phyloP scores from a whole-genome alignment of 2,797 vertebrate species.

The Myiotriccus ornatus region DNA sequence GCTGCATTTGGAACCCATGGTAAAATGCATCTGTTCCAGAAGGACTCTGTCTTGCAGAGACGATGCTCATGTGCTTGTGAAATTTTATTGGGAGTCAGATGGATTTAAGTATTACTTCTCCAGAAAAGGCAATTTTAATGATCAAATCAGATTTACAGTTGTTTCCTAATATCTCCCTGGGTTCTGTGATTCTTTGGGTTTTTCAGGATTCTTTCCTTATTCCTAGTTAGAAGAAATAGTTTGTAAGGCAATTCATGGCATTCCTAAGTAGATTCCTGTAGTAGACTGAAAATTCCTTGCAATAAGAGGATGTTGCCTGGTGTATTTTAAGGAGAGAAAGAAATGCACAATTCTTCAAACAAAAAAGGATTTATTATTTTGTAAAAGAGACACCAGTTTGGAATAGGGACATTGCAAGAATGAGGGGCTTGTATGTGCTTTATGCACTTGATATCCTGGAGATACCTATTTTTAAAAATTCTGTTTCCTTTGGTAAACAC shows the following conservation, averaged over 20 bases:
- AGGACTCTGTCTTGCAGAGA: not conserved
- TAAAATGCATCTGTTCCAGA: not conserved
- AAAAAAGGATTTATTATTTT: not conserved
- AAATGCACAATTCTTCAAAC: not conserved
- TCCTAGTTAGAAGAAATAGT: not conserved
- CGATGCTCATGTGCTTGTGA: not conserved
- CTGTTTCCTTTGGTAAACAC: slow-evolving; percentile 46
- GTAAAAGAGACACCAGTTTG: not conserved
- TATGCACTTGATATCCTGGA: not conserved
- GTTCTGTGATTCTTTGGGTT: not conserved
- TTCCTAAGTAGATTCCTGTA: not conserved
- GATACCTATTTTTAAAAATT: slow-evolving; percentile 15
- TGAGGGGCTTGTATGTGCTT: not conserved
- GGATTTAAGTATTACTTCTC: not conserved
- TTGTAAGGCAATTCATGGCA: not conserved
- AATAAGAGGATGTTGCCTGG: not conserved
- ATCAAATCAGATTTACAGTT: not conserved
- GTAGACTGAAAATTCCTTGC: not conserved
- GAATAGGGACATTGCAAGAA: not conserved
- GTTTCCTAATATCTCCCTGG: not conserved
- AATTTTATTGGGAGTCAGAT: not conserved
- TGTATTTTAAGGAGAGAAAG: not conserved
- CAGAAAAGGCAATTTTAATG: not conserved
- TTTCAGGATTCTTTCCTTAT: not conserved
- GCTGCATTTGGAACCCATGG: not conserved